Evolutionary conservation across 2,888 invertebrate species (phyloP).

Genomic region (Apamea sordens): DNA sequence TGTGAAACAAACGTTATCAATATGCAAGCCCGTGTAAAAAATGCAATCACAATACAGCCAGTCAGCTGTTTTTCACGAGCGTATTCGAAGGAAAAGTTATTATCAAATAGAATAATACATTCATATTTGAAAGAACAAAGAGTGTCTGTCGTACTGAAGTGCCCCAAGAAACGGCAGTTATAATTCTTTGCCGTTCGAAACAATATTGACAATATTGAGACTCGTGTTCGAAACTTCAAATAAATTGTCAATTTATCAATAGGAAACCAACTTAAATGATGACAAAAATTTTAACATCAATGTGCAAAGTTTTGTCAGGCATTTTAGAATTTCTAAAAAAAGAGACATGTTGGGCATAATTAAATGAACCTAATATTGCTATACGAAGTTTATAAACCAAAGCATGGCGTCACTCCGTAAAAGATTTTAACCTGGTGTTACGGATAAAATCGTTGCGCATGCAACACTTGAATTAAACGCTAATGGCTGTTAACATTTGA

Average conservation of each 20-base stretch:
- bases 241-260: conserved; percentile 21
- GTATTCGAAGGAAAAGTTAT: conserved; percentile 2
- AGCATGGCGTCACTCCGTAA: conserved; percentile 4
- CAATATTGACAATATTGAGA: conserved; percentile 31
- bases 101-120: conserved; percentile 42
- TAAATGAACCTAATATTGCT: background rate
- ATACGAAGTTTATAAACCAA: conserved; percentile 4
- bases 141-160: background rate
- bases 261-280: background rate
- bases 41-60: background rate
- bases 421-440: conserved; percentile 1
- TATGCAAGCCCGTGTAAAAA: background rate
- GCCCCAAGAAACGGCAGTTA: conserved; percentile 6
- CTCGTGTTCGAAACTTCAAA: background rate
- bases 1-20: background rate
- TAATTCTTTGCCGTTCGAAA: conserved; percentile 25
- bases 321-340: background rate
- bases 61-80: background rate
- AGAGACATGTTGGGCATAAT: background rate
- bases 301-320: background rate
- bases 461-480: conserved; percentile 35
- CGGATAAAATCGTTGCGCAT: conserved; percentile 37
- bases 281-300: background rate
- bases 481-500: conserved; percentile 37
- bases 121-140: conserved; percentile 30